Base-by-base conservation (phyloP, 2,888 invertebrate genomes). In the Drosophila hamatofila region DNA sequence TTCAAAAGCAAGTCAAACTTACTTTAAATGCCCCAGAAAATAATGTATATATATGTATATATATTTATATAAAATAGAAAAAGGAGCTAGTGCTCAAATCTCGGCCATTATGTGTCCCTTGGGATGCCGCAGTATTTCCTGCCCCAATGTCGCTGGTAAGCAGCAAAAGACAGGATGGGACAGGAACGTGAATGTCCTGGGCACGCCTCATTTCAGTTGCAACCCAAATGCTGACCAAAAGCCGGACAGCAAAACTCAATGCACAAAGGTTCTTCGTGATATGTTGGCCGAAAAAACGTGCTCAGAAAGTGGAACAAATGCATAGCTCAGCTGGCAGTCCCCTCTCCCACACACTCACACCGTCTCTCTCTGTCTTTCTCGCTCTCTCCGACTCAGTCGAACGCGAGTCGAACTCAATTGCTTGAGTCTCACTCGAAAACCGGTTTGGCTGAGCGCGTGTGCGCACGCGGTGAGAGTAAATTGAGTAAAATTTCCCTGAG, bases 271-370 rank as follows among this genome's bases (percentile, higher is more conserved):
- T 68, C 37, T 48, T 44, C 71, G 70, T 78, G 81, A 62, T 62
- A 37, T 58, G 62, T 62, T 62, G 59, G 62, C 56, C 57, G 48
- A 76, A 80, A 81, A 64, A 70, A 78, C 77, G 68, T 83, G 87
- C 83, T 81, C 81, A 78, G 72, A 83, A 83, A 76, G 74, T 76
- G 76, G 75, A 83, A 78, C 86, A 83, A 81, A 83, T 85, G 72
- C 81, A 83, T 41, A 65, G 55, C 72, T 72, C 48, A 59, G 59
- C 41, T 37, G 66, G 39, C 44, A 39, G 48, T 46, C 18, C 51
- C 16, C 49, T 41, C 56, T 6, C 39, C 2, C 35, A 16, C 18
- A 37, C 35, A 37, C 16, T 14, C 35, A 16, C 35, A 5, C 35
- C 4, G 14, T 12, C 33, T n/a, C 46, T 9, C 12, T 12, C 9